Base-by-base conservation (phyloP, 1,140 invertebrate species). In the Platyura marginata region DNA sequence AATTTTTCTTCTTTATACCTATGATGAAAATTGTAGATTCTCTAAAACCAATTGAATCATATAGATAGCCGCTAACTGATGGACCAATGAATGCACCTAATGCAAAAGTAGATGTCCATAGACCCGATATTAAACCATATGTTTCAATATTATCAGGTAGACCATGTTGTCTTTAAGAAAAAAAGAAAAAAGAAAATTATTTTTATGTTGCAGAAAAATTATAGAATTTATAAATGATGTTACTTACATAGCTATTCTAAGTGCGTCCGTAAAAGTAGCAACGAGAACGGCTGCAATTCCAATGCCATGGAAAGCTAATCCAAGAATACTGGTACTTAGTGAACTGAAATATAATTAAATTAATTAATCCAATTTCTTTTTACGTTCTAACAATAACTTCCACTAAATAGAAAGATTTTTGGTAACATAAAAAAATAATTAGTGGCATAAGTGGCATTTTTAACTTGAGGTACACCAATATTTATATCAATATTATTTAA, bases 41-140 rank as follows among this genome's bases (percentile, higher is more conserved):
- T 44, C 70, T 55, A 54, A 87, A 89, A 1, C 79, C 79, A 33
- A 81, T 71, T 39, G 63, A 68, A 48, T 89, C 81, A 45, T 77
- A 74, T 1, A 89, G 65, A 32, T 83, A 69, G 6, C 83, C 83
- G 23, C 77, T 80, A 0, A 84, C 63, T 1, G 79, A 81, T 1
- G 82, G 82, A 0, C 83, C 83, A 21, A 86, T 75, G 56, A 86
- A 87, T 20, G 81, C 81, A n/a, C 84, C 84, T 0, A 88, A 63
- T 2, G 86, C 84, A 55, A 87, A 87, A 0, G 79, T 76, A 10
- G 82, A 86, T 0, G 84, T 86, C 81, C 83, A 88, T 33, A 89
- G 64, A 2, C 81, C 82, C 3, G 84, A 88, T 36, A 89, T 77
- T 21, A 89, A 59, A 1, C 83, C 83, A 47, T 85, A 87, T 0